Evolutionary conservation across 2,797 vertebrate genomes (phyloP).

Genomic region (Clarias laeviceps): DNA sequence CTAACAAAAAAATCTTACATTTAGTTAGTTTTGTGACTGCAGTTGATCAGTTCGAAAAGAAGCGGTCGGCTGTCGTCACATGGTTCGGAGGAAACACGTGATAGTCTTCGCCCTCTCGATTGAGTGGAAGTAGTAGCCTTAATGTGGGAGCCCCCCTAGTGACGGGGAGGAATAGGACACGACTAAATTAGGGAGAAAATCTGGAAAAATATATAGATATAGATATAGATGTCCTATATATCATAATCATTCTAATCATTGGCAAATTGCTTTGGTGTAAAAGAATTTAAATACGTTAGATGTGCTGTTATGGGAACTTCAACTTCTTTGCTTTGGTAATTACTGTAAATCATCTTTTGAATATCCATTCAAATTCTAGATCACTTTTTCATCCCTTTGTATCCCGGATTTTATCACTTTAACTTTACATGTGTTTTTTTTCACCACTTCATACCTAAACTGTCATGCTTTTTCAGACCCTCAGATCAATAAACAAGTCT

Average conservation of each 20-base stretch:
- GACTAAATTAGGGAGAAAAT: too few relatives aligned
- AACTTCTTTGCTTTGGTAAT: background rate
- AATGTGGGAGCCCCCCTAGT: too few relatives aligned
- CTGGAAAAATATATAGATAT: too few relatives aligned
- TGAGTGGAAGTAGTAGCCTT: too few relatives aligned
- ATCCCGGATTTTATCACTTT: background rate
- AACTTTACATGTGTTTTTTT: background rate
- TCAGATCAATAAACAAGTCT: background rate
- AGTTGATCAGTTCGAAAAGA: too few relatives aligned
- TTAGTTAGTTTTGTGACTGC: too few relatives aligned
- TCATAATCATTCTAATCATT: background rate
- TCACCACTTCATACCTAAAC: background rate
- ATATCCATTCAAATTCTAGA: background rate
- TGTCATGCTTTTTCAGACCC: background rate
- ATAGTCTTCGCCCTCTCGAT: too few relatives aligned
- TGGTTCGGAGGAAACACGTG: too few relatives aligned
- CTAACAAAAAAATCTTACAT: too few relatives aligned
- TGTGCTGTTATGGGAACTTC: background rate
- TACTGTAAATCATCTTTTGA: background rate
- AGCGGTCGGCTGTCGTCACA: too few relatives aligned
- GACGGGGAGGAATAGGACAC: too few relatives aligned
- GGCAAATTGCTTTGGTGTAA: background rate
- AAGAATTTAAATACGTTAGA: background rate
- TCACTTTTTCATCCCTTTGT: background rate
- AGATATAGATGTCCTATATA: too few relatives aligned